phyloP scores from a whole-genome alignment of 1,140 invertebrate genomes.

The Sitodiplosis mosellana region DNA sequence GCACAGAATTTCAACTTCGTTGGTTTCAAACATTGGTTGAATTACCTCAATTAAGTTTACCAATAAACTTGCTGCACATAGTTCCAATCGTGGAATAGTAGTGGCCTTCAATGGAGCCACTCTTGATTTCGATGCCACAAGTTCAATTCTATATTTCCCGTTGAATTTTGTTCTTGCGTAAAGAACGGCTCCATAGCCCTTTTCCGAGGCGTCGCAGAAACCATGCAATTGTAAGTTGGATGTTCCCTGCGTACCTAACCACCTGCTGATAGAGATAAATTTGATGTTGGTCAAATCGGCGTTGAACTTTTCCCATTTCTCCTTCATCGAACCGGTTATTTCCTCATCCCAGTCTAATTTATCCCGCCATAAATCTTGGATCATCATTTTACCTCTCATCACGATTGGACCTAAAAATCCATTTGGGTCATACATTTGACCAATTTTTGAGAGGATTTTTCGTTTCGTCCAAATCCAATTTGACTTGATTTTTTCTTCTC shows the following conservation, averaged over 20 bases:
- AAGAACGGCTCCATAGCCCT: constrained; percentile 19
- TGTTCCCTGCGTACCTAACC: background rate
- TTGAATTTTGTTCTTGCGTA: constrained; percentile 5
- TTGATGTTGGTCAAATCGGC: constrained; percentile 6
- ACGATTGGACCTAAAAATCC: constrained; percentile 24
- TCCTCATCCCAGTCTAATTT: constrained; percentile 17
- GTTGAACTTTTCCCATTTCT: constrained; percentile 9
- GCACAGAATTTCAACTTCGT: constrained; percentile 8
- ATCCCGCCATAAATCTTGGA: constrained; percentile 25
- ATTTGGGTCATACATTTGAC: constrained; percentile 23
- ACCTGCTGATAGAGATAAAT: constrained; percentile 8
- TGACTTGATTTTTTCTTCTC: constrained; percentile 14
- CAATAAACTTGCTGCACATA: constrained; percentile 11
- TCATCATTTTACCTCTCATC: constrained; percentile 24
- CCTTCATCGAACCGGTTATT: constrained; percentile 7
- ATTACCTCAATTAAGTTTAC: constrained; percentile 5
- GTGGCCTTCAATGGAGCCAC: constrained; percentile 14
- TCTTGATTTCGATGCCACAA: constrained; percentile 13
- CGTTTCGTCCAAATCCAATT: too few relatives aligned
- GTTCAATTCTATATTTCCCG: constrained; percentile 4
- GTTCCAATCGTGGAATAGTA: constrained; percentile 14
- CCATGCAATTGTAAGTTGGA: constrained; percentile 10
- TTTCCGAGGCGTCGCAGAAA: constrained; percentile 22
- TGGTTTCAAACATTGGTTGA: background rate
- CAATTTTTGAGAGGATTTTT: too few relatives aligned